A percentile compares a stretch with the other conserved stretches of the same genome.
Conservation (phyloP, 2,888 invertebrate species). For the Agrochola lychnidis region DNA sequence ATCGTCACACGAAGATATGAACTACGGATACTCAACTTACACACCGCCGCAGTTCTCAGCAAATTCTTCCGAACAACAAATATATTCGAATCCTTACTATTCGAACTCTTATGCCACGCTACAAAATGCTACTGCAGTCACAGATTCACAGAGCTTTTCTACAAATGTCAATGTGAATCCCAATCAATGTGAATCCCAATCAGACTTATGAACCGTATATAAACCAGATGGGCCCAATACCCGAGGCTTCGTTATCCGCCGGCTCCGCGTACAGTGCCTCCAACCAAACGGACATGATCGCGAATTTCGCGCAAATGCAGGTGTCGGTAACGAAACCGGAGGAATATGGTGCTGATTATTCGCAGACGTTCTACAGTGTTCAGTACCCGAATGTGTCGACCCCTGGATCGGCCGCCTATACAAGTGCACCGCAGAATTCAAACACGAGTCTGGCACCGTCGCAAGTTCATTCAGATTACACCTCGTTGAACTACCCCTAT, state of each 20-base stretch:
- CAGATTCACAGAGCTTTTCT: slow-evolving; percentile 77
- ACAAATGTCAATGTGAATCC: slow-evolving; percentile 44
- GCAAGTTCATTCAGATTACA: slow-evolving; percentile 77
- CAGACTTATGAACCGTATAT: slow-evolving; percentile 58
- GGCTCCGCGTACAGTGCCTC: slow-evolving; percentile 65
- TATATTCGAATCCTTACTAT: slow-evolving; percentile 82
- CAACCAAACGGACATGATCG: slow-evolving; percentile 76
- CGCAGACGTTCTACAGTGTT: slow-evolving; percentile 82
- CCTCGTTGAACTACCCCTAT: slow-evolving; percentile 76
- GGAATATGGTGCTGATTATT: slow-evolving; percentile 76
- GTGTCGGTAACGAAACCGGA: slow-evolving; percentile 77
- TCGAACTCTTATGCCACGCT: slow-evolving; percentile 76
- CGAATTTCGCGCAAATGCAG: slow-evolving; percentile 84
- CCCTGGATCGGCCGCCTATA: slow-evolving; percentile 81
- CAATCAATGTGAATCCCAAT: slow-evolving; percentile 39
- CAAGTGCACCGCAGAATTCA: slow-evolving; percentile 77
- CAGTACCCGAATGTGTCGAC: slow-evolving; percentile 81
- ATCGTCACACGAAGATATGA: slow-evolving; percentile 72
- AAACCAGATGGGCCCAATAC: slow-evolving; percentile 70
- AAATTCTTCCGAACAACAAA: slow-evolving; percentile 78
- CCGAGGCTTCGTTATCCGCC: slow-evolving; percentile 70
- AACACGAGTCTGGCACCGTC: slow-evolving; percentile 77
- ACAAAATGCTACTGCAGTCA: slow-evolving; percentile 73
- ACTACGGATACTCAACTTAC: slow-evolving; percentile 80
- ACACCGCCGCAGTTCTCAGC: slow-evolving; percentile 82